Conservation (phyloP, 2,113 vertebrate species). For the Saiga tatarica region DNA sequence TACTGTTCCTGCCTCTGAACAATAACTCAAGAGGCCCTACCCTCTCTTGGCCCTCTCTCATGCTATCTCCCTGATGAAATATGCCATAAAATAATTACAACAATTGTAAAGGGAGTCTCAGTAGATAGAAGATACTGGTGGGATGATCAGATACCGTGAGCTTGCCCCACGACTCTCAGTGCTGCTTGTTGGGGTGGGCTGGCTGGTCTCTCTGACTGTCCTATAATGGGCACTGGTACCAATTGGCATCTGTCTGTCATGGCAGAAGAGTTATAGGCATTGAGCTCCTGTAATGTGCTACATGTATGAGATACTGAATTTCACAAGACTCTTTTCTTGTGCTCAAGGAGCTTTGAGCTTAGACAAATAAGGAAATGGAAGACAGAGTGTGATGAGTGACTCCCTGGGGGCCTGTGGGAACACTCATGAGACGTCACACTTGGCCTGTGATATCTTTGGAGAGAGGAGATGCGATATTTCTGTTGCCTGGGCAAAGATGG, state of each 20-base stretch:
- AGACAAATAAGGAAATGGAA: not conserved
- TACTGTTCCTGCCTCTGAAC: conserved; percentile 25
- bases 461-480: not conserved
- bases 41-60: conserved; percentile 1
- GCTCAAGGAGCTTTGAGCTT: conserved; percentile 11
- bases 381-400: not conserved
- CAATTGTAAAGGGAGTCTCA: not conserved
- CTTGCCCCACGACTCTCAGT: not conserved
- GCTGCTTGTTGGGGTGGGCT: rapidly evolving
- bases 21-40: conserved; percentile 37
- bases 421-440: not conserved
- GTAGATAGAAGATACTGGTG: not conserved
- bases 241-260: not conserved
- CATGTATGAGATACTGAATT: not conserved
- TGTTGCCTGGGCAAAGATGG: not conserved
- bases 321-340: not conserved
- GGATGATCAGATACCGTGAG: not conserved
- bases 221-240: not conserved
- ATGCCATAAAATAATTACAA: conserved; percentile 47
- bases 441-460: not conserved
- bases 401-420: not conserved
- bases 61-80: conserved; percentile 6
- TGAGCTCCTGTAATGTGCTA: not conserved
- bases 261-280: not conserved
- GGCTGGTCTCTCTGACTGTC: not conserved